These are phyloP conservation scores for Peromyscus californicus DNA, from an alignment of 2,113 vertebrate species.

Conservation along the genomic window DNA sequence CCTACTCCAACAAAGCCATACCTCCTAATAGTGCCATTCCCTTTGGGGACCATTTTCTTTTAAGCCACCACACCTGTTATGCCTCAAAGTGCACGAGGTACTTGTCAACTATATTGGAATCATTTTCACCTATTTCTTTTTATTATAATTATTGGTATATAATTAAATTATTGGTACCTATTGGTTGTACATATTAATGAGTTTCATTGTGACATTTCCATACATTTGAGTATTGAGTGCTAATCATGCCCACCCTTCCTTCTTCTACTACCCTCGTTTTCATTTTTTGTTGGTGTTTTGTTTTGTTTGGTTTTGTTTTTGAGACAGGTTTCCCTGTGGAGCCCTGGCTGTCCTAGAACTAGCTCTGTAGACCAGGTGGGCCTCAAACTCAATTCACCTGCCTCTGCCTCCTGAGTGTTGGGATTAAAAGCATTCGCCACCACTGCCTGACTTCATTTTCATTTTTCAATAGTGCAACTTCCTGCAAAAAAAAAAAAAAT, in stretches of 20 bases:
- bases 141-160: not conserved
- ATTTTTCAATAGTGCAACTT: constrained; percentile 18
- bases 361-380: no score
- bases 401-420: no score
- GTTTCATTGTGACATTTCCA: not conserved
- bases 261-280: not conserved
- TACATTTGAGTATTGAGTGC: no score
- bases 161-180: not conserved
- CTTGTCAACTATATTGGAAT: not conserved
- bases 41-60: no score
- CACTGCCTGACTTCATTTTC: not conserved
- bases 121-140: not conserved
- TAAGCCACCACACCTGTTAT: not conserved
- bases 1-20: no score
- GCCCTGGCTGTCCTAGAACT: no score
- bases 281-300: no score
- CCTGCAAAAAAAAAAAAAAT: not conserved
- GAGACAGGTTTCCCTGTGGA: no score
- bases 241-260: not conserved
- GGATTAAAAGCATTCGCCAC: no score
- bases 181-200: not conserved
- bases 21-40: no score
- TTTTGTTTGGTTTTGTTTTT: no score
- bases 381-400: no score
- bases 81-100: not conserved